These are phyloP conservation scores for Toxotes chatareus DNA, from an alignment of 2,113 vertebrate species.

Conservation along the genomic window DNA sequence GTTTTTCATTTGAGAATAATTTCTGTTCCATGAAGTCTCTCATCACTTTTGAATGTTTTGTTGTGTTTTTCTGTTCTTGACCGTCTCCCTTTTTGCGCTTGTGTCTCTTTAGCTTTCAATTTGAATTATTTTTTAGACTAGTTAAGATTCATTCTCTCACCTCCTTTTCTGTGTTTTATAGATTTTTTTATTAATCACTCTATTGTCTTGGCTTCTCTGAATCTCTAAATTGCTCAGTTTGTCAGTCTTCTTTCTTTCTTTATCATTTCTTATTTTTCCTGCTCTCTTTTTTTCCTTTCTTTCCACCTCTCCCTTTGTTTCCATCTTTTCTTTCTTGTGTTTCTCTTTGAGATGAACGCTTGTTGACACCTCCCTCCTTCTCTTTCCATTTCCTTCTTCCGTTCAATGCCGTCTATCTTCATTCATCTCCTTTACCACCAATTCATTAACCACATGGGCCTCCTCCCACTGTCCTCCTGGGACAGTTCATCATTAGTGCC, in stretches of 20 bases:
- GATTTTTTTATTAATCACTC: not conserved
- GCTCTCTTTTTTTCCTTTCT: not conserved
- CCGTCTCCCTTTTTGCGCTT: not conserved
- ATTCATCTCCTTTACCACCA: conserved; percentile 66
- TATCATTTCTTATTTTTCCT: not conserved
- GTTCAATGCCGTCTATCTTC: conserved; percentile 26
- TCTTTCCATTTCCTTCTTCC: conserved; percentile 20
- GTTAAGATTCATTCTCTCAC: not conserved
- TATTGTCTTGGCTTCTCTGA: not conserved
- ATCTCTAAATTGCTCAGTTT: not conserved
- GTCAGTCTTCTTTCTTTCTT: not conserved
- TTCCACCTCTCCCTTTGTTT: not conserved
- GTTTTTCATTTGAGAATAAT: no score
- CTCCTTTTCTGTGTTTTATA: not conserved
- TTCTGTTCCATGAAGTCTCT: no score
- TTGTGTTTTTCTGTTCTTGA: no score
- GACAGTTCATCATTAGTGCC: conserved; percentile 47
- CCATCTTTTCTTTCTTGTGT: not conserved
- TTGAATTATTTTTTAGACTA: no score
- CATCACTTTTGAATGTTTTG: no score
- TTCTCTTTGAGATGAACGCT: not conserved
- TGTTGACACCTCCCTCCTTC: conserved; percentile 17
- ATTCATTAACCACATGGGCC: conserved; percentile 39
- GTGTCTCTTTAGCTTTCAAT: not conserved
- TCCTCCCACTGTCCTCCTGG: conserved; percentile 30